phyloP scores from a whole-genome alignment of 1,140 invertebrate species.

The Odontomachus brunneus region DNA sequence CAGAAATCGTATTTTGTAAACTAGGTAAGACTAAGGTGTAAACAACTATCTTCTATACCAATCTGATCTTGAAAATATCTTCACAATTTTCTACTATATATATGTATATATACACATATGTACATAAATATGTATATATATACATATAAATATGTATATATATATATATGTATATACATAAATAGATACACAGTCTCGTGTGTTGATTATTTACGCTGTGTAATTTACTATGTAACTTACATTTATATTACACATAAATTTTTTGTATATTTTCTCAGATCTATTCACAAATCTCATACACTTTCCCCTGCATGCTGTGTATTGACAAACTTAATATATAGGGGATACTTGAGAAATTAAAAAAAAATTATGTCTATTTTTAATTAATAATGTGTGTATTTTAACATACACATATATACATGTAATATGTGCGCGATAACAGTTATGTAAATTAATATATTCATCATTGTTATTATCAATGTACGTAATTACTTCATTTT shows the following conservation, averaged over 20 bases:
- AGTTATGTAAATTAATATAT: slow-evolving; percentile 21
- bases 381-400: slow-evolving; percentile 3
- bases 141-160: too few relatives aligned
- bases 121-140: too few relatives aligned
- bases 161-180: too few relatives aligned
- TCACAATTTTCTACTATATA: slow-evolving; percentile 28
- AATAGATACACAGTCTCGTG: too few relatives aligned
- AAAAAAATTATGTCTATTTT: slow-evolving; percentile 11
- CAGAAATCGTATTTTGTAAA: slow-evolving; percentile 56
- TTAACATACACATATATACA: slow-evolving; percentile 4
- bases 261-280: slow-evolving; percentile 29
- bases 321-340: slow-evolving; percentile 10
- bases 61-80: background rate
- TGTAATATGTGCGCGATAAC: background rate
- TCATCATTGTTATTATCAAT: background rate
- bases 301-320: background rate
- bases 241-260: slow-evolving; percentile 22
- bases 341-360: background rate
- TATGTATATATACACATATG: slow-evolving; percentile 16
- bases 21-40: background rate
- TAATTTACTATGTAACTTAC: slow-evolving; percentile 2
- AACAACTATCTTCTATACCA: slow-evolving; percentile 22
- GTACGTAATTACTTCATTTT: slow-evolving; percentile 16
- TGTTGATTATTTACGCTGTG: background rate
- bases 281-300: background rate